Evolutionary conservation across 2,113 vertebrate genomes (phyloP).

Genomic region (Circaetus gallicus): DNA sequence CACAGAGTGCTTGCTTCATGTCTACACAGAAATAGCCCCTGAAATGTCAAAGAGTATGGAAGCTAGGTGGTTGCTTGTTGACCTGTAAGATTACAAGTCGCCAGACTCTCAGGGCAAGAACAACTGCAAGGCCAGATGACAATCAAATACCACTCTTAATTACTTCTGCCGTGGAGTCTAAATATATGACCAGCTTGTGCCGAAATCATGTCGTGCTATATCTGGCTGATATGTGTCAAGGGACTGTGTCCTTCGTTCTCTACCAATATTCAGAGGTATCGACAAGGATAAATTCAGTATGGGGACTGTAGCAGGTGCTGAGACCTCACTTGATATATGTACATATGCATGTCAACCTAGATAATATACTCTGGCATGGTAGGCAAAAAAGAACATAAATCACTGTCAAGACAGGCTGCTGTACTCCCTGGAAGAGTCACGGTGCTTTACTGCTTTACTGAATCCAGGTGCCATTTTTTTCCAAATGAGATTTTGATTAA

Average conservation of each 20-base stretch:
- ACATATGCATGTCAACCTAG: slow-evolving; percentile 63
- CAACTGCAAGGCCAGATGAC: slow-evolving; percentile 37
- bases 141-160: slow-evolving; percentile 45
- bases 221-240: slow-evolving; percentile 4
- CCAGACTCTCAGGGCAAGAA: slow-evolving; percentile 45
- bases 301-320: slow-evolving; percentile 17
- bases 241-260: neutral
- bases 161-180: slow-evolving; percentile 1
- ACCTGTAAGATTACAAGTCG: slow-evolving; percentile 47
- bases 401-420: slow-evolving; percentile 68
- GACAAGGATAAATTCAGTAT: slow-evolving; percentile 39
- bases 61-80: slow-evolving; percentile 46
- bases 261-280: neutral
- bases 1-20: neutral
- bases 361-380: slow-evolving; percentile 65
- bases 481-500: slow-evolving; percentile 70
- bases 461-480: slow-evolving; percentile 36
- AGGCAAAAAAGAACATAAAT: slow-evolving; percentile 71
- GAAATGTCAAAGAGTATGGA: slow-evolving; percentile 39
- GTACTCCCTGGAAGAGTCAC: slow-evolving; percentile 47
- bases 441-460: slow-evolving; percentile 6
- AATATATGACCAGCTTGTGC: neutral
- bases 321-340: slow-evolving; percentile 70
- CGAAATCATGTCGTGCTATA: neutral
- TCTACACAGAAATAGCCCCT: slow-evolving; percentile 27